Conservation (phyloP, 2,888 invertebrate genomes). For the Punctoribates punctum region DNA sequence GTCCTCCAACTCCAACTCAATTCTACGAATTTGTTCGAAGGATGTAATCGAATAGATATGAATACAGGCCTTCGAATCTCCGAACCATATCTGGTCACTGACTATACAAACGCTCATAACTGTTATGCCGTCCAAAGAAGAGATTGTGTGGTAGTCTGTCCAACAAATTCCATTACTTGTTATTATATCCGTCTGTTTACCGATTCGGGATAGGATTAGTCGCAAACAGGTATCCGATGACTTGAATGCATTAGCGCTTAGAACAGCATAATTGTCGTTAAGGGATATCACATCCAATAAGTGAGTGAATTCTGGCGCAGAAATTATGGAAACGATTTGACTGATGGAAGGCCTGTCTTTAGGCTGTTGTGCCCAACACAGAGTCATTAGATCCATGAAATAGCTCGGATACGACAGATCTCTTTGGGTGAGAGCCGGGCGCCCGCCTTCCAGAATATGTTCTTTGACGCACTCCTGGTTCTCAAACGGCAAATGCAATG, state of each 20-base stretch:
- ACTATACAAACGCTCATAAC: conserved; percentile 67
- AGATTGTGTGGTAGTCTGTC: conserved; percentile 52
- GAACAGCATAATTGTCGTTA: conserved; percentile 53
- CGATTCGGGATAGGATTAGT: conserved; percentile 50
- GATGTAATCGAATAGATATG: conserved; percentile 65
- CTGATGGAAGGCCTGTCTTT: conserved; percentile 85
- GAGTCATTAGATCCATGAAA: conserved; percentile 87
- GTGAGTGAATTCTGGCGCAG: conserved; percentile 89
- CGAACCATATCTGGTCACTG: conserved; percentile 77
- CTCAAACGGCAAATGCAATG: conserved; percentile 73
- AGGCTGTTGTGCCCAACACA: conserved; percentile 83
- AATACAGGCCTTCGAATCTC: conserved; percentile 78
- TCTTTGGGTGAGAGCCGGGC: conserved; percentile 80
- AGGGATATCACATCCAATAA: conserved; percentile 72
- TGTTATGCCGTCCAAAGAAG: conserved; percentile 47
- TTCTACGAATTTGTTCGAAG: conserved; percentile 26
- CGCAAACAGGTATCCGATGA: not conserved
- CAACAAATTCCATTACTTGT: conserved; percentile 52
- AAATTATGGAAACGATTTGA: conserved; percentile 85
- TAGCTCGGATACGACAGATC: conserved; percentile 55
- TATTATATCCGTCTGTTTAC: conserved; percentile 51
- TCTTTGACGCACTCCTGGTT: conserved; percentile 96
- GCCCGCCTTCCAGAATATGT: conserved; percentile 87
- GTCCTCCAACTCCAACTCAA: conserved; percentile 63
- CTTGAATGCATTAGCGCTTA: conserved; percentile 38